phyloP scores from a whole-genome alignment of 1,140 invertebrate genomes.

The Cecropterus lyciades region DNA sequence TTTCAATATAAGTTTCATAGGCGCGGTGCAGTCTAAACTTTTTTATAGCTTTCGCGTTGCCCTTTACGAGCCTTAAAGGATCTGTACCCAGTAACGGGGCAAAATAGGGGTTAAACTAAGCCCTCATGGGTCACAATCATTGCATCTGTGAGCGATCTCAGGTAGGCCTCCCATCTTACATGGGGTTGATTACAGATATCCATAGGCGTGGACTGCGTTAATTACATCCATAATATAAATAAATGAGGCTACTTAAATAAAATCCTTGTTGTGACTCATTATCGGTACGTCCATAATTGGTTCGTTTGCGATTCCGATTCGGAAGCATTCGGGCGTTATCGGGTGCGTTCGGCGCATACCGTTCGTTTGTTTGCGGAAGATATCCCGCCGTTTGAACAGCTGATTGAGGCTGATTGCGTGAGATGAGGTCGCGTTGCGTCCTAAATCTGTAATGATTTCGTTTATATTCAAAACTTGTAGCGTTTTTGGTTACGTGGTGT shows the following conservation, averaged over 20 bases:
- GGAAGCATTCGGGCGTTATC: conserved; percentile 42
- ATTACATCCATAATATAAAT: too few relatives aligned
- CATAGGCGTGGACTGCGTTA: too few relatives aligned
- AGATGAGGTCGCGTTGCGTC: conserved; percentile 53
- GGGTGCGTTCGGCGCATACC: conserved; percentile 47
- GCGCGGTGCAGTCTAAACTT: too few relatives aligned
- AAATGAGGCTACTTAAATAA: conserved; percentile 35
- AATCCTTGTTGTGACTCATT: conserved; percentile 79
- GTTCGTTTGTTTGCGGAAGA: conserved; percentile 62
- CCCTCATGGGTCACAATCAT: too few relatives aligned
- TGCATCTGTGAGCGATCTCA: too few relatives aligned
- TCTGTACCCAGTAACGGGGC: too few relatives aligned
- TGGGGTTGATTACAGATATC: too few relatives aligned
- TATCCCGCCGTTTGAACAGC: conserved; percentile 69
- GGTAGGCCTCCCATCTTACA: too few relatives aligned
- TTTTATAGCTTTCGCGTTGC: too few relatives aligned
- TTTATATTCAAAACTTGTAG: conserved; percentile 35
- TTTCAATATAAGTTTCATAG: too few relatives aligned
- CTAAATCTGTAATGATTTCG: conserved; percentile 39
- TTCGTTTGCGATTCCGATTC: conserved; percentile 55
- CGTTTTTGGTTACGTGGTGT: conserved; percentile 1
- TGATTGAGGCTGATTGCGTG: conserved; percentile 74
- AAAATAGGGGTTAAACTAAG: too few relatives aligned
- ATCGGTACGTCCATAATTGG: conserved; percentile 74
- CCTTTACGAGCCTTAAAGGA: too few relatives aligned